Evolutionary conservation across 2,888 invertebrate species (phyloP).

Genomic region (Cephus runcator): DNA sequence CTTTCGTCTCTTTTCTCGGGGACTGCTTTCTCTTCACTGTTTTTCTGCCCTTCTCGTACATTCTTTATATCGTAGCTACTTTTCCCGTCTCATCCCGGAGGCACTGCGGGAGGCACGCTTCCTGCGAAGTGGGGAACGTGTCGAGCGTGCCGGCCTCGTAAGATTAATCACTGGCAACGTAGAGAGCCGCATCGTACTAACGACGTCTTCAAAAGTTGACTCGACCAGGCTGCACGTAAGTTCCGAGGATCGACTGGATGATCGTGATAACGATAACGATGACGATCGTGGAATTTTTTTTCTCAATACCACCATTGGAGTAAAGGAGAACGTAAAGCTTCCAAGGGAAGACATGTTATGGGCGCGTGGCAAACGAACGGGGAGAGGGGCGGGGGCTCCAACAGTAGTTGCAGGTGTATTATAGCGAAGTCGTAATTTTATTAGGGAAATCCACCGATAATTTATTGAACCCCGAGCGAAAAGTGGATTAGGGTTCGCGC

Average conservation of each 20-base stretch:
- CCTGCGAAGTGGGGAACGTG: constrained; percentile 18
- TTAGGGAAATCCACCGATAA: background rate
- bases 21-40: constrained; percentile 5
- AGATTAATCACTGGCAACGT: constrained; percentile 45
- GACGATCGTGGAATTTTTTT: background rate
- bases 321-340: background rate
- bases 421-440: background rate
- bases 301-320: background rate
- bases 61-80: background rate
- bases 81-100: background rate
- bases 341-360: background rate
- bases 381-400: background rate
- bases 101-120: background rate
- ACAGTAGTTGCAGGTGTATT: background rate
- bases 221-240: background rate
- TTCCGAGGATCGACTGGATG: background rate
- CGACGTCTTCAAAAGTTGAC: background rate
- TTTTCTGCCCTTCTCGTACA: background rate
- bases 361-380: background rate
- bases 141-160: constrained; percentile 30
- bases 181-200: constrained; percentile 17
- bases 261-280: background rate
- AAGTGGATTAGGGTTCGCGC: background rate
- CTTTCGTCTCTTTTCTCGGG: constrained; percentile 7
- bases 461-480: background rate